Evolutionary conservation across 2,797 vertebrate species (phyloP).

Genomic region (Pangasius mekongensis): DNA sequence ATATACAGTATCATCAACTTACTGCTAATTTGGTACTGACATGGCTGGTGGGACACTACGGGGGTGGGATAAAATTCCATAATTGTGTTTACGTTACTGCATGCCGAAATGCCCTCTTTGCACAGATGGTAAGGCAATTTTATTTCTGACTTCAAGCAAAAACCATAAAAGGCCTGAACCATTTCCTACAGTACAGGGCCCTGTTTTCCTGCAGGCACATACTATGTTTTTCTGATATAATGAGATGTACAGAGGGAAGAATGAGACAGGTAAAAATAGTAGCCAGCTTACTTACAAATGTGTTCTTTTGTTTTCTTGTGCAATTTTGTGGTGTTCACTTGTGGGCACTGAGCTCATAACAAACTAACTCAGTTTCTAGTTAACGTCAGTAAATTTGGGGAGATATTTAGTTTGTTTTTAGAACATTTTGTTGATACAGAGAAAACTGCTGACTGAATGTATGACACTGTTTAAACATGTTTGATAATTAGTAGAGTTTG

Average conservation of each 20-base stretch:
- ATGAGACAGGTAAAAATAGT: slow-evolving; percentile 13
- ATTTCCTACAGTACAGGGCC: not conserved
- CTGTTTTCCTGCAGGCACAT: not conserved
- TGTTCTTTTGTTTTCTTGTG: not conserved
- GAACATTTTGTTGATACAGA: not conserved
- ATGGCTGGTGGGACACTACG: not conserved
- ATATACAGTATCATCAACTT: not conserved
- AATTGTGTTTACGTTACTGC: slow-evolving; percentile 8
- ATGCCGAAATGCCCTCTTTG: not conserved
- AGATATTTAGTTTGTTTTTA: not conserved
- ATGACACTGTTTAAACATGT: not conserved
- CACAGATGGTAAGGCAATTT: not conserved
- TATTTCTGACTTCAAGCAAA: not conserved
- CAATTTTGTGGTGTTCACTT: not conserved
- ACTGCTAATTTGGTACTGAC: not conserved
- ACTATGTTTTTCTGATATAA: slow-evolving; percentile 4
- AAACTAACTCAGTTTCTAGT: not conserved
- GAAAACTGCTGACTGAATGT: not conserved
- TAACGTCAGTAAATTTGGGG: not conserved
- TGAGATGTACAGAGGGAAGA: not conserved
- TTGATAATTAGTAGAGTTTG: not conserved
- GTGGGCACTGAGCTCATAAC: no score
- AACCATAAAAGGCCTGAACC: no score
- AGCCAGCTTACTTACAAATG: not conserved
- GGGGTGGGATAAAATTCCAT: not conserved